Percentiles rank a stretch among this genome's conserved stretches.
Conservation (phyloP, 2,113 vertebrate genomes). For the Thryonomys swinderianus region DNA sequence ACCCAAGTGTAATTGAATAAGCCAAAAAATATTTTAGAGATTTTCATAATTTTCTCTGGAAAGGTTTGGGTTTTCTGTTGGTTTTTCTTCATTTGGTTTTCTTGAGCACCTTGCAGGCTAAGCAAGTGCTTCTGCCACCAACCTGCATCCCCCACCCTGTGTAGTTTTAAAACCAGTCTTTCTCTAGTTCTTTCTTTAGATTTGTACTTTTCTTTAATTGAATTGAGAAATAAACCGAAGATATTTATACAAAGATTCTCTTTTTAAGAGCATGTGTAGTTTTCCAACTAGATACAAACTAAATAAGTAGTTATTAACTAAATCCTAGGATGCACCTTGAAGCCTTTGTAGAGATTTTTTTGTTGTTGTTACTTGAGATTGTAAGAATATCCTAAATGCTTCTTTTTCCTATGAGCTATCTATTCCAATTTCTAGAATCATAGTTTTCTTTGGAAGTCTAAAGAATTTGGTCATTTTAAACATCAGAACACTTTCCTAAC, state of each 20-base stretch:
- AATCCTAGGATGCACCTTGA: neutral
- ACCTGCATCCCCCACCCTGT: neutral
- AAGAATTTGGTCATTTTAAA: conserved; percentile 17
- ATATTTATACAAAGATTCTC: neutral
- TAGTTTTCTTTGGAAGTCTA: conserved; percentile 37
- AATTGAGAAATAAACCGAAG: conserved; percentile 24
- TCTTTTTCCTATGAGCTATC: neutral
- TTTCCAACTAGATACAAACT: conserved; percentile 42
- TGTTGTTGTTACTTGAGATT: neutral
- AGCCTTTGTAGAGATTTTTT: neutral
- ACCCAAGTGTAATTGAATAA: conserved; percentile 1
- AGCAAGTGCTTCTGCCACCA: neutral
- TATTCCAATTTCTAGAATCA: conserved; percentile 27
- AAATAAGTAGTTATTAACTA: conserved; percentile 26
- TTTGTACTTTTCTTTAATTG: conserved; percentile 43
- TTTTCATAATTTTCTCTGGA: conserved; percentile 22
- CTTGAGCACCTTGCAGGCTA: neutral
- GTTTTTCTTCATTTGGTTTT: neutral
- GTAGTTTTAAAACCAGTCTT: conserved; percentile 26
- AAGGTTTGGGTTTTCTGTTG: neutral
- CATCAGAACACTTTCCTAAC: conserved; percentile 36
- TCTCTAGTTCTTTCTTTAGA: conserved; percentile 40
- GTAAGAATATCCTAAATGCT: neutral
- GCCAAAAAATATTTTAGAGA: neutral
- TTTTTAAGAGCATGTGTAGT: neutral